Base-by-base conservation (phyloP, 2,888 invertebrate genomes). In the Syrista parreyssii region DNA sequence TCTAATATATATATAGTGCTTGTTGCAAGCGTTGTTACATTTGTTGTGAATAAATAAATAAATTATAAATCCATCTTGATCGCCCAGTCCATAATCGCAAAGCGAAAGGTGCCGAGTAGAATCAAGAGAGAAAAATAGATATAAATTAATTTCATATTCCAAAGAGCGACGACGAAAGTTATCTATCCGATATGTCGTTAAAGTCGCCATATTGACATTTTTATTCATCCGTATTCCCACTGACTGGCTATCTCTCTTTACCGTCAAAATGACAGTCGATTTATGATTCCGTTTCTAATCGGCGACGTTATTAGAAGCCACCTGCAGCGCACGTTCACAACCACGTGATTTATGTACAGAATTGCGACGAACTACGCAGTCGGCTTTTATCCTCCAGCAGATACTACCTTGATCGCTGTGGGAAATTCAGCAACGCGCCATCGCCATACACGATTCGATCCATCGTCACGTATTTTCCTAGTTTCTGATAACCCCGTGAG, bases 251-350 rank as follows among this genome's bases (percentile, higher is more conserved):
- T 55, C 55, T 23, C 55, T 55, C 23, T 23, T 23, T 55, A 55
- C 55, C 2, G 55, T 55, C 31, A 23, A 30, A 78, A 78, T 73
- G 75, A 69, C 75, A 36, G 55, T 71, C 72, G 73, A 78, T 78
- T 78, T 78, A 78, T 75, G 78, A 75, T 68, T 34, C 72, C 30
- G 71, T 73, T 76, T 78, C 34, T 78, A 75, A 78, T 75, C 75
- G 71, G 69, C 69, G 71, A 71, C 32, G 71, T 71, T 71, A 71
- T 71, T 71, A 71, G 71, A 71, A 71, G 71, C 71, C 71, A 31
- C 31, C 31, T 71, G 71, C 71, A 30, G 71, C 71, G 12, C 71
- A n/a, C 71, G 31, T 11, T 31, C 12, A 0, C 71, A 6, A 31
- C 31, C 73, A 75, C 75, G 78, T 78, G 78, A 78, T 78, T 78